phyloP scores from a whole-genome alignment of 2,797 vertebrate genomes.

The Pipistrellus nathusii region DNA sequence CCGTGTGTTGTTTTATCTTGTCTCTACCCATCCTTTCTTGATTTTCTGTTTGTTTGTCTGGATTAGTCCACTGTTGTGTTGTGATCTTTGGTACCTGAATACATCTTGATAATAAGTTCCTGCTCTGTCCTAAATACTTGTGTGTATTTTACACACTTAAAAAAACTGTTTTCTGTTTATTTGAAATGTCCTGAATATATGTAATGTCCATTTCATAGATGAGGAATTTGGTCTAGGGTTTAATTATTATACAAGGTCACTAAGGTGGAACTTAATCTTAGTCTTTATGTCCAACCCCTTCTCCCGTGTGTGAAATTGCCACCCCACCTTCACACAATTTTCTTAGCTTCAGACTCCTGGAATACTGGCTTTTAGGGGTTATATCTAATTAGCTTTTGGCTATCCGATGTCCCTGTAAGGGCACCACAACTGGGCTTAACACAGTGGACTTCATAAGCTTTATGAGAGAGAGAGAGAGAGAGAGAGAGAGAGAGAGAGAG shows the following conservation, averaged over 20 bases:
- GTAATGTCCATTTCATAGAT: background rate
- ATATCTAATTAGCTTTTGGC: background rate
- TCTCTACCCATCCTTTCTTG: background rate
- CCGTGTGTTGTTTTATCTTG: background rate
- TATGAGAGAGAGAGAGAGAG: background rate
- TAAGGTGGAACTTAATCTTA: background rate
- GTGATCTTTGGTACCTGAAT: background rate
- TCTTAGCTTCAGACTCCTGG: background rate
- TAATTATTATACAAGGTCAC: background rate
- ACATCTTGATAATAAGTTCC: background rate
- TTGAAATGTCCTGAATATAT: background rate
- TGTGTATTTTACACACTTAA: background rate
- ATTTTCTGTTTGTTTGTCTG: slow-evolving; percentile 6
- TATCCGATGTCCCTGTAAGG: background rate
- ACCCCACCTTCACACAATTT: background rate
- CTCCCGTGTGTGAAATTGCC: background rate
- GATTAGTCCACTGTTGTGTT: background rate
- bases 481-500: background rate
- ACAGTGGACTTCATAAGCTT: background rate
- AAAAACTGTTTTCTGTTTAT: background rate
- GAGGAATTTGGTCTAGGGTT: background rate
- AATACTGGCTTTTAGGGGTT: background rate
- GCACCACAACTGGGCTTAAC: background rate
- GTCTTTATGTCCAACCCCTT: background rate
- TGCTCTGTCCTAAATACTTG: background rate